phyloP scores from a whole-genome alignment of 2,888 invertebrate genomes.

The Toxonevra muliebris region DNA sequence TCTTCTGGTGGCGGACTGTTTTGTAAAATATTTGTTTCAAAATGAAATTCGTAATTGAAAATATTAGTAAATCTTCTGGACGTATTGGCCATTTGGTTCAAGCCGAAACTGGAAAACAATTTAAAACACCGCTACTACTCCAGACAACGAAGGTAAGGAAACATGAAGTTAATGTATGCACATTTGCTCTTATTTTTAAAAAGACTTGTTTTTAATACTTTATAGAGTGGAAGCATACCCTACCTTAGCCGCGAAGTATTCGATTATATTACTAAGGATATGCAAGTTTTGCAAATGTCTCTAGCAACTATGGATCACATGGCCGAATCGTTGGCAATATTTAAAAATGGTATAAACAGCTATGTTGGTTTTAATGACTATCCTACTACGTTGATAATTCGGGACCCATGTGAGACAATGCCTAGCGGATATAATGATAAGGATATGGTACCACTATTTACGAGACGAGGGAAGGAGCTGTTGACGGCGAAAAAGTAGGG shows the following conservation, averaged over 20 bases:
- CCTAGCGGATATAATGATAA: slow-evolving; percentile 78
- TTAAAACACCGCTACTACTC: slow-evolving; percentile 80
- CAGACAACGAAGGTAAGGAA: slow-evolving; percentile 70
- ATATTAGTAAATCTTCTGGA: slow-evolving; percentile 70
- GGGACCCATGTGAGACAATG: slow-evolving; percentile 74
- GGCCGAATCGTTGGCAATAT: slow-evolving; percentile 72
- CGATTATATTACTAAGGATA: slow-evolving; percentile 69
- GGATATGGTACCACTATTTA: slow-evolving; percentile 79
- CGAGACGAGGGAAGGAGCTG: slow-evolving; percentile 77
- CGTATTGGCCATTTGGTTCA: slow-evolving; percentile 75
- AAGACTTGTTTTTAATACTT: slow-evolving; percentile 15
- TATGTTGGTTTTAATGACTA: slow-evolving; percentile 73
- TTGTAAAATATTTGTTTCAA: slow-evolving; percentile 37
- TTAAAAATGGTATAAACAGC: slow-evolving; percentile 72
- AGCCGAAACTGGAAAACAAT: slow-evolving; percentile 66
- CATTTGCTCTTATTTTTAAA: slow-evolving; percentile 11
- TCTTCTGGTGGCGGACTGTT: background rate
- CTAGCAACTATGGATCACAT: slow-evolving; percentile 75
- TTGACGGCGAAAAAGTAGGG: slow-evolving; percentile 70
- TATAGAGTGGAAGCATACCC: slow-evolving; percentile 83
- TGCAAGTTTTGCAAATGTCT: slow-evolving; percentile 76
- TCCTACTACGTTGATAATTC: slow-evolving; percentile 64
- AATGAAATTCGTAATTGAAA: slow-evolving; percentile 79
- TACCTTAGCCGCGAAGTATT: slow-evolving; percentile 83
- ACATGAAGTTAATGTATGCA: background rate